Evolutionary conservation across 1,140 invertebrate species (phyloP).

Genomic region (Cotesia typhae): DNA sequence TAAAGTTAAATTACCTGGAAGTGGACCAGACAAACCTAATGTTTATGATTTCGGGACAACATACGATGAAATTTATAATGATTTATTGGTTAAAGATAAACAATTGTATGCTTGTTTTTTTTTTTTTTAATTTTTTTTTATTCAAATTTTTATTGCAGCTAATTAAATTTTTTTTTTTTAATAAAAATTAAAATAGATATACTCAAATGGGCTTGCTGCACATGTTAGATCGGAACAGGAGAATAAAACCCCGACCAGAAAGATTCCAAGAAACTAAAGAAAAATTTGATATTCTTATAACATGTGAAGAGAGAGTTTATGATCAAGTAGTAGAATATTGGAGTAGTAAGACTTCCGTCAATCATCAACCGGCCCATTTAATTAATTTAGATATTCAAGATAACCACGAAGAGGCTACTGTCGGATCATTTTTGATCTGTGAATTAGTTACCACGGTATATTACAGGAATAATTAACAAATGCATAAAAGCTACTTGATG

Average conservation of each 20-base stretch:
- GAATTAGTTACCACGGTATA: constrained; percentile 89
- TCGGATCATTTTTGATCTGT: constrained; percentile 98
- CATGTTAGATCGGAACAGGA: constrained; percentile 96
- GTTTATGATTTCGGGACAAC: constrained; percentile 97
- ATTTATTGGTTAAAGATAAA: constrained; percentile 89
- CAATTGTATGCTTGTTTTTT: constrained; percentile 75
- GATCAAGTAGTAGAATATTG: constrained; percentile 90
- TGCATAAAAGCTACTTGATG: constrained; percentile 40
- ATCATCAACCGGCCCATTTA: constrained; percentile 91
- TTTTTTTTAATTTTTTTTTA: not conserved
- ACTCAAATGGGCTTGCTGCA: constrained; percentile 98
- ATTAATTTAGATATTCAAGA: constrained; percentile 99
- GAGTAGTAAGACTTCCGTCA: constrained; percentile 74
- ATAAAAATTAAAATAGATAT: constrained; percentile 72
- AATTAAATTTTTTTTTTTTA: constrained; percentile 30
- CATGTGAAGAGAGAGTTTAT: constrained; percentile 98
- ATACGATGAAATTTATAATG: constrained; percentile 98
- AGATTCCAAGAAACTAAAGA: constrained; percentile 91
- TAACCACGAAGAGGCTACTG: constrained; percentile 99
- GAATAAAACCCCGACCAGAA: constrained; percentile 95
- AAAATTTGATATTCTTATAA: constrained; percentile 96
- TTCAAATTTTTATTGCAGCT: constrained; percentile 21
- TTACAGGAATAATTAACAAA: constrained; percentile 5
- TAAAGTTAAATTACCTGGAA: constrained; percentile 96
- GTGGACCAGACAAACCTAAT: constrained; percentile 94